Evolutionary conservation across 2,888 invertebrate genomes (phyloP).

Genomic region (Unio delphinus): DNA sequence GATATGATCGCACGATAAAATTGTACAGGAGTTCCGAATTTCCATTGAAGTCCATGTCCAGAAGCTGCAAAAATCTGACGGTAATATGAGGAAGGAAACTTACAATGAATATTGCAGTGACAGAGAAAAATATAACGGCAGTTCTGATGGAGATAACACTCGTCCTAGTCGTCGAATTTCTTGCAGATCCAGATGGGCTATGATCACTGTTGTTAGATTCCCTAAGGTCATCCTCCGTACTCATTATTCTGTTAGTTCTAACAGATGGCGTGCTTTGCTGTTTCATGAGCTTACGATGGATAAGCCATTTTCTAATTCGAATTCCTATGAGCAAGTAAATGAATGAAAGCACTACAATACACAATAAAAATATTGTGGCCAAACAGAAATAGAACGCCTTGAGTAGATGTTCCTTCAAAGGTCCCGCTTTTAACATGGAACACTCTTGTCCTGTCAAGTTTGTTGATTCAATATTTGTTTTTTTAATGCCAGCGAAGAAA

Average conservation of each 20-base stretch:
- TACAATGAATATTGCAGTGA: slow-evolving; percentile 41
- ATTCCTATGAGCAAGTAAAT: slow-evolving; percentile 26
- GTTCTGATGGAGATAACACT: slow-evolving; percentile 28
- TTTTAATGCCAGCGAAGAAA: slow-evolving; percentile 32
- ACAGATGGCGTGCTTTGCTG: too few relatives aligned
- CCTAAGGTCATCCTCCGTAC: too few relatives aligned
- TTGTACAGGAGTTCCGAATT: slow-evolving; percentile 34
- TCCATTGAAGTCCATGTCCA: slow-evolving; percentile 15
- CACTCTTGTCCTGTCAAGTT: slow-evolving; percentile 38
- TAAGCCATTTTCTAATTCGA: not conserved
- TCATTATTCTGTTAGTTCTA: too few relatives aligned
- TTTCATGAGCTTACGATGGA: too few relatives aligned
- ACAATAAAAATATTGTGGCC: slow-evolving; percentile 20
- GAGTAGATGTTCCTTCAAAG: slow-evolving; percentile 1
- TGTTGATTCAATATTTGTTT: slow-evolving; percentile 4
- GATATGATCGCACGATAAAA: slow-evolving; percentile 38
- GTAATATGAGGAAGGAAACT: slow-evolving; percentile 47
- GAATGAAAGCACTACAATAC: slow-evolving; percentile 21
- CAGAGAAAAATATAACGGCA: slow-evolving; percentile 41
- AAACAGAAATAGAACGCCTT: slow-evolving; percentile 28
- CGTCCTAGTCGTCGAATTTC: slow-evolving; percentile 2
- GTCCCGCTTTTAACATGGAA: slow-evolving; percentile 23
- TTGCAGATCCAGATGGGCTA: too few relatives aligned
- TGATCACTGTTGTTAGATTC: too few relatives aligned
- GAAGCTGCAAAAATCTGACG: slow-evolving; percentile 27